phyloP scores from a whole-genome alignment of 2,888 invertebrate genomes.

The Cryptocephalus moraei region DNA sequence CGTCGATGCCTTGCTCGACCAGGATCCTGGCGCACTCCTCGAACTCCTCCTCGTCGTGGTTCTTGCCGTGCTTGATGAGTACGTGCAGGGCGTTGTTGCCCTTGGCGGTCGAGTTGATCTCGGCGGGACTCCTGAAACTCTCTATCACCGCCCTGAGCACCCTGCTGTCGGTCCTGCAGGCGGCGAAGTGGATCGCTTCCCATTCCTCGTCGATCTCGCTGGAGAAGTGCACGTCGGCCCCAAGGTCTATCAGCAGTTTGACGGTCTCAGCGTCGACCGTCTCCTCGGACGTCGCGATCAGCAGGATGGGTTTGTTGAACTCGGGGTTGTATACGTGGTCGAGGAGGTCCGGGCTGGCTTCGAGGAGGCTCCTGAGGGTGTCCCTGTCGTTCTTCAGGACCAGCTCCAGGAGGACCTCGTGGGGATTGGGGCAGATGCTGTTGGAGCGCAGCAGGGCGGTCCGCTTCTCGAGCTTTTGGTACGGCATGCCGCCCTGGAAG shows the following conservation, averaged over 20 bases:
- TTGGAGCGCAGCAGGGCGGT: constrained; percentile 16
- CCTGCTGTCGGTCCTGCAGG: constrained; percentile 40
- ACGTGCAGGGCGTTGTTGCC: constrained; percentile 31
- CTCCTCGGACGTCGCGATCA: constrained; percentile 44
- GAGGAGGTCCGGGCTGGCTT: constrained; percentile 42
- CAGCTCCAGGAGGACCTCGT: constrained; percentile 39
- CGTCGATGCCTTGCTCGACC: constrained; percentile 22
- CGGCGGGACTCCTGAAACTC: constrained; percentile 22
- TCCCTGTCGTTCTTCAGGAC: constrained; percentile 43
- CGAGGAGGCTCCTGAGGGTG: constrained; percentile 44
- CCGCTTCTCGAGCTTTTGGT: not conserved
- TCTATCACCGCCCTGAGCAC: constrained; percentile 42
- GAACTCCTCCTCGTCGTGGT: constrained; percentile 33
- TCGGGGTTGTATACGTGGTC: constrained; percentile 45
- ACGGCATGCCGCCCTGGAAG: not conserved
- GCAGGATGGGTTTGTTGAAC: constrained; percentile 41
- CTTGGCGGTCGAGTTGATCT: constrained; percentile 20
- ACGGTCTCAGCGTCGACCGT: constrained; percentile 46
- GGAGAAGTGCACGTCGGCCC: constrained; percentile 50
- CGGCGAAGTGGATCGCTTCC: constrained; percentile 57
- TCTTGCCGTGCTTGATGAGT: constrained; percentile 28
- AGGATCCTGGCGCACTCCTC: constrained; percentile 21
- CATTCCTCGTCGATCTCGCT: constrained; percentile 41
- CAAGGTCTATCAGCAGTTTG: constrained; percentile 46
- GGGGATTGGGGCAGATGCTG: constrained; percentile 29